phyloP scores from a whole-genome alignment of 2,113 vertebrate genomes.

The Passerina amoena region DNA sequence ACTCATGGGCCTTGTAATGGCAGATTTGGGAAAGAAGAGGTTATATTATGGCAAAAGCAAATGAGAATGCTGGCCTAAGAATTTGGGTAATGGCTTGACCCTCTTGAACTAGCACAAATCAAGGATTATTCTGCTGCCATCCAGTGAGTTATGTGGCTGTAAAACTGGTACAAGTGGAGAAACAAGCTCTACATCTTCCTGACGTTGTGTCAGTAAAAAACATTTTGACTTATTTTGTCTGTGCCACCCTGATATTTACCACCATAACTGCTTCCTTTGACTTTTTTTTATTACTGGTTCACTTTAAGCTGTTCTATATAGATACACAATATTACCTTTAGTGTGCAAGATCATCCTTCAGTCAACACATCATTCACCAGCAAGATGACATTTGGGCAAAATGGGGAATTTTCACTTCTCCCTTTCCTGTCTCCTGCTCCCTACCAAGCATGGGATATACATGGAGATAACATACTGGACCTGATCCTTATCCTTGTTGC shows the following conservation, averaged over 20 bases:
- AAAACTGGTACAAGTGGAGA: constrained; percentile 21
- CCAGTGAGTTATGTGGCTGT: constrained; percentile 1
- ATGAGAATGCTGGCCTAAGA: background rate
- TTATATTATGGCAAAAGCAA: background rate
- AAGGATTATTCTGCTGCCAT: constrained; percentile 1
- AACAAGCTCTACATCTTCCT: constrained; percentile 19
- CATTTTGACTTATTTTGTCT: constrained; percentile 22
- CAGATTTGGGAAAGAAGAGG: background rate
- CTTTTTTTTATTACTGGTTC: constrained; percentile 23
- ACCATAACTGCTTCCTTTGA: background rate
- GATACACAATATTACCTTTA: constrained; percentile 18
- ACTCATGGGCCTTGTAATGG: background rate
- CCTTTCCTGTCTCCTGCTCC: background rate
- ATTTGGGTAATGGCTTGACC: background rate
- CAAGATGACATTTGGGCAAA: background rate
- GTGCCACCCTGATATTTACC: constrained; percentile 23
- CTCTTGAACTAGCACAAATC: constrained; percentile 27
- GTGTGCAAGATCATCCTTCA: background rate
- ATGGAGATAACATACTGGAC: background rate
- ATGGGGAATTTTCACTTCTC: background rate
- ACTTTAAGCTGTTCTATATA: constrained; percentile 8
- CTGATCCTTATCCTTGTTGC: background rate
- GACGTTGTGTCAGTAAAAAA: background rate
- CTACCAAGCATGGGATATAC: background rate
- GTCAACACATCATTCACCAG: background rate